Conservation (phyloP, 2,113 vertebrate species). For the Echinops telfairi region DNA sequence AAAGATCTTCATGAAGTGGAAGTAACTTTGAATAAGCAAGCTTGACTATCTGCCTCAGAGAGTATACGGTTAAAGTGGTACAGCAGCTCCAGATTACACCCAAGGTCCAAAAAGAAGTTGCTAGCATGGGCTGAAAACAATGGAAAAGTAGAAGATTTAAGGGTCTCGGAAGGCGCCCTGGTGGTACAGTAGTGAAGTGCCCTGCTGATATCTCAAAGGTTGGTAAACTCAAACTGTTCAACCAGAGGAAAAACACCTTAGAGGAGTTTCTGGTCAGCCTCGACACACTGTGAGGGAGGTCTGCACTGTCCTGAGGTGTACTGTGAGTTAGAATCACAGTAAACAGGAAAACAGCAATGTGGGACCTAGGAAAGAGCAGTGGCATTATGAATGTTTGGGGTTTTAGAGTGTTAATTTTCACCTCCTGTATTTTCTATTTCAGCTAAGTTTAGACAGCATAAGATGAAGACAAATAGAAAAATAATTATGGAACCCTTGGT, state of each 20-base stretch:
- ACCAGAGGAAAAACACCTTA: neutral
- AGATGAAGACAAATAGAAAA: conserved; percentile 4
- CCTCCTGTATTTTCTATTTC: conserved; percentile 1
- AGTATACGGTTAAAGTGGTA: neutral
- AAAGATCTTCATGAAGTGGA: neutral
- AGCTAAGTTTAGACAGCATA: conserved; percentile 29
- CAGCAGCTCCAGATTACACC: neutral
- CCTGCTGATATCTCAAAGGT: neutral
- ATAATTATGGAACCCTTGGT: conserved; percentile 20
- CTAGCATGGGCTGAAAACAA: neutral
- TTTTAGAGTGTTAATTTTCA: conserved; percentile 18
- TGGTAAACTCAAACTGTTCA: neutral
- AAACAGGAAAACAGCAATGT: neutral
- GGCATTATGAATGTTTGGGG: neutral
- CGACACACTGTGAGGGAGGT: neutral
- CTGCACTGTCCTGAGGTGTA: neutral
- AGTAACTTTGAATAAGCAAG: neutral
- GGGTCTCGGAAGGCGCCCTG: neutral
- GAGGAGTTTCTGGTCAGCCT: neutral
- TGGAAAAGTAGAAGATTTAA: conserved; percentile 14
- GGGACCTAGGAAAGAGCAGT: neutral
- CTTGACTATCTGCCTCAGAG: neutral
- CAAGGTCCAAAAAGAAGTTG: neutral
- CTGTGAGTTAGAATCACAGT: neutral
- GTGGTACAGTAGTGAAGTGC: neutral